Base-by-base conservation (phyloP, 1,140 invertebrate species). In the Galendromus occidentalis region DNA sequence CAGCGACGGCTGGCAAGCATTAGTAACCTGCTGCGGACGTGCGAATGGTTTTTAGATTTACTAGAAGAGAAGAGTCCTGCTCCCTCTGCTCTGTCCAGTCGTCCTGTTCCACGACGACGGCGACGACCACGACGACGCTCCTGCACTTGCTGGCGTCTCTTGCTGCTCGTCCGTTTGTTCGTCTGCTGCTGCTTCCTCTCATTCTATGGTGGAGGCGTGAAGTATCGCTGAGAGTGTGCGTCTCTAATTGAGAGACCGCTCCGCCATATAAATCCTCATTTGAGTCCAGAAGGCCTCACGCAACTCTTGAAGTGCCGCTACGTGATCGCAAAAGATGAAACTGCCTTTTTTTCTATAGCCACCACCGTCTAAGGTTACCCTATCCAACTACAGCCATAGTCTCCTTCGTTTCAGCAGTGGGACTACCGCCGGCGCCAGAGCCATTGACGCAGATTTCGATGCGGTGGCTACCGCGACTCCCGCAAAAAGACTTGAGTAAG, bases 1-100 rank as follows among this genome's bases (percentile, higher is more conserved):
- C 33, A 39, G 33, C 33, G 9, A n/a, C n/a, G n/a, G n/a, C n/a
- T n/a, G n/a, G 33, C 33, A 39, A 39, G 33, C 33, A 39, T 39
- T 39, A 39, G 33, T 39, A 39, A 39, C 33, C 33, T 59, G 51
- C 25, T 33, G 51, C 51, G 51, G 51, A 59, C 51, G 51, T 59
- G 51, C 20, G 51, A 59, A 59, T 59, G 51, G 51, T 59, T 59
- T 59, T 59, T 59, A 59, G 51, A 59, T 59, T 59, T 59, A 59
- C 25, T 25, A 59, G 25, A 22, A 59, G 33, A 25, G 14, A 59
- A 59, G 25, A 59, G 51, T 25, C 14, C 25, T 20, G 51, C 22
- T 25, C 14, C 33, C 9, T 9, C 33, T 9, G 33, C 33, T 9
- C 33, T 39, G 33, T 39, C 9, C 33, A 39, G 33, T 39, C 33